Base-by-base conservation (phyloP, 2,888 invertebrate genomes). In the Liposcelis brunnea region DNA sequence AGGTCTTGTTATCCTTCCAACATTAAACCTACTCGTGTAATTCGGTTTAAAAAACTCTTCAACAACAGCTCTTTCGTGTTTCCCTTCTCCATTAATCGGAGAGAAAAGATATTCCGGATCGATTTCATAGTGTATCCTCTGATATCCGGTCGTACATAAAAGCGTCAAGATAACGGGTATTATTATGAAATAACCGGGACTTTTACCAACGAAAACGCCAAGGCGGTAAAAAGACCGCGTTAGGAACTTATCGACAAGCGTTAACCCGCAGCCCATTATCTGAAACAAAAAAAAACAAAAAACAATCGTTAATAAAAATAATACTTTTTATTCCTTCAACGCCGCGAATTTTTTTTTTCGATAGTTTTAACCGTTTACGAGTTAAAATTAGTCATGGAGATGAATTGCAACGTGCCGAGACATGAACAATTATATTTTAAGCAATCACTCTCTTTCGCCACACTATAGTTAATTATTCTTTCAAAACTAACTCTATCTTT, bases 31-130 rank as follows among this genome's bases (percentile, higher is more conserved):
- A 57, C 78, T 77, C 32, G 83, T 80, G 60, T 90, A 89, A 62
- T 90, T 89, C 48, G 86, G 82, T 68, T 84, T 86, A 64, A 91
- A 91, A 57, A 75, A 72, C 52, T 75, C 72, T 58, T 90, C 89
- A 11, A 87, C 84, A 44, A 85, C 74, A 19, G 77, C 73, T 53
- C 90, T 70, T 59, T 90, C 90, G 38, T 69, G 61, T 63, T 86
- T 86, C 11, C 85, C 87, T 53, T 80, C 81, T 1, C 90, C 90
- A 55, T 83, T 80, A 51, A 85, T 71, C 0, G 91, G 91, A 32
- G 87, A 86, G 67, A 90, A 91, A 14, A 91, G 70, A 64, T 90
- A 91, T 61, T 90, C 90, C 1, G 90, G 90, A 63, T 90, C 90
- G 66, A 89, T 89, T 67, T 89, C 85, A 65, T 87, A 89, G 60